A percentile compares a stretch with the other conserved stretches of the same genome.
phyloP scores from a whole-genome alignment of 92 coral and sea anemone genomes.

The Parazoanthus atlanticus region DNA sequence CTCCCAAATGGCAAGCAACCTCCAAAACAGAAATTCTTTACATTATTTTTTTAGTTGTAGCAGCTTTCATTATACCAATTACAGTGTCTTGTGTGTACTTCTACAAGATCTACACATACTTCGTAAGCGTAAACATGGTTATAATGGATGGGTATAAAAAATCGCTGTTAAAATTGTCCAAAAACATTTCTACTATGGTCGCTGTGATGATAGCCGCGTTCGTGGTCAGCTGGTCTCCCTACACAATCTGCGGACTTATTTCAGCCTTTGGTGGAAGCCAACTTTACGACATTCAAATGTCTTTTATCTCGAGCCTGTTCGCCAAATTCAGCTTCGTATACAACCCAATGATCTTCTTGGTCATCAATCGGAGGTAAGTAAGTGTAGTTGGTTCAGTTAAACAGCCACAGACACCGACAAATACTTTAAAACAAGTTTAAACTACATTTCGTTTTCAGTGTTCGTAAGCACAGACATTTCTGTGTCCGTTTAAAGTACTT shows the following conservation, averaged over 20 bases:
- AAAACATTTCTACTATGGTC: neutral
- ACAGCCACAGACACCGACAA: too few species aligned
- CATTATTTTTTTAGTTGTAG: neutral
- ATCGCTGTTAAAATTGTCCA: neutral
- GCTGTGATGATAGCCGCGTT: neutral
- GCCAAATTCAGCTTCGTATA: constrained; percentile 17
- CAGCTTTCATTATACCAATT: constrained; percentile 6
- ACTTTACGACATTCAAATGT: neutral
- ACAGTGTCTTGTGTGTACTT: neutral
- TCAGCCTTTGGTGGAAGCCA: constrained; percentile 5
- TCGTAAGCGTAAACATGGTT: neutral
- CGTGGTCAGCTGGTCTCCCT: constrained; percentile 25
- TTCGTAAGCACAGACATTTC: too few species aligned
- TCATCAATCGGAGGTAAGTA: constrained; percentile 1
- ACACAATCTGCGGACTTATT: neutral
- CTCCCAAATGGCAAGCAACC: constrained; percentile 27
- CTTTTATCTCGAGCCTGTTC: neutral
- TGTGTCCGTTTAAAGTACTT: too few species aligned
- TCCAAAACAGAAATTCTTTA: neutral
- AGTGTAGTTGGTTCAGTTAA: too few species aligned
- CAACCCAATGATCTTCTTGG: neutral
- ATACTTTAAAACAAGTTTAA: too few species aligned
- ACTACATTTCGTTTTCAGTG: too few species aligned
- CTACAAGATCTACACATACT: constrained; percentile 2
- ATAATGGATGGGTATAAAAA: constrained; percentile 4